Evolutionary conservation across 2,888 invertebrate species (phyloP), one percentile per base, ranked within the genome.

Genomic region (Zonitis immaculata): DNA sequence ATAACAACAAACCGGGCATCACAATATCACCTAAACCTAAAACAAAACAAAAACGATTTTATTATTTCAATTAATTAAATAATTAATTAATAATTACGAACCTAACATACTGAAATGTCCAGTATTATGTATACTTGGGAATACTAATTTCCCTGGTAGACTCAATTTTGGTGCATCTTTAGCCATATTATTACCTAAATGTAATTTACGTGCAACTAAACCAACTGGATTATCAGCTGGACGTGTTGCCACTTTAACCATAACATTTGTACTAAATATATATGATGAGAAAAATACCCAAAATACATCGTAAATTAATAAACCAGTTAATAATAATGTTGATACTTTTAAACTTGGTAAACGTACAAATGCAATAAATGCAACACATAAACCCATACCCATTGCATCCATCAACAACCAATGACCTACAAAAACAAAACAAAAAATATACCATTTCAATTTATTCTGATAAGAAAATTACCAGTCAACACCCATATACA

Each of bases 241-340:
- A 69, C 92, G 78, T 51, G 87, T 88, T 51, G 88, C 88, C 61
- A 88, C 89, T 79, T 95, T 96, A 61, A 97, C 96, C 97, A 97
- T 97, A 63, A 97, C 97, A 73, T 97, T 97, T 69, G 97, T 92
- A 78, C 94, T 96, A 81, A 97, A 97, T 73, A 97, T 94, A 76
- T 96, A 96, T 0, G 95, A 95, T 2, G 96, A 96, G 80, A 96
- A 97, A 80, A 97, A 97, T 47, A 97, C 96, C 96, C 97, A 97
- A 79, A 97, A 97, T 35, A 97, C 96, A 77, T 97, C 97, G 76
- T 97, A 97, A 52, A 94, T 88, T 56, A 96, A 84, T 63, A 96
- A 80, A 26, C 97, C 97, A 44, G 95, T 94, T 66, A 97, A 83
- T 63, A 97, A 82, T 57, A 97, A 79, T 16, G 96, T 97, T 49